Conservation (phyloP, 2,888 invertebrate species). For the Lepidocyrtinus sp. region DNA sequence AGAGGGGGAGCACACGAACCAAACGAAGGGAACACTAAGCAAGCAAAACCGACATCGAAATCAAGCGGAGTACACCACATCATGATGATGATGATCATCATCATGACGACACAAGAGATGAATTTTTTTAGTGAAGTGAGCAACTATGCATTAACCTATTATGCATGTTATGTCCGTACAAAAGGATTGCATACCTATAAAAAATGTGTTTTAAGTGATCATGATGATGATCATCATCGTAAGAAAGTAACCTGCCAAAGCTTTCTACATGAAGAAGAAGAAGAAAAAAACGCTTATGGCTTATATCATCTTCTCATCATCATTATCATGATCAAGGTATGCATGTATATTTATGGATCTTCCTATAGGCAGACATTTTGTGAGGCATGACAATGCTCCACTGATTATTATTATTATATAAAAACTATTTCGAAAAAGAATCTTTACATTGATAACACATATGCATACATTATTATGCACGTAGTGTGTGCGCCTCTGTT, state of each 20-base stretch:
- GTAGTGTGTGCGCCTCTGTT: slow-evolving; percentile 20
- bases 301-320: slow-evolving; percentile 9
- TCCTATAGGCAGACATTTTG: slow-evolving; percentile 6
- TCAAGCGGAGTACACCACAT: slow-evolving; percentile 56
- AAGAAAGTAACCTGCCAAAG: slow-evolving; percentile 54
- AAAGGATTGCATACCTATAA: slow-evolving; percentile 28
- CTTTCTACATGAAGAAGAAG: slow-evolving; percentile 9
- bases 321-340: slow-evolving; percentile 11
- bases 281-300: slow-evolving; percentile 10
- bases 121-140: slow-evolving; percentile 37
- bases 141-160: slow-evolving; percentile 35
- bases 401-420: slow-evolving; percentile 41
- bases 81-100: slow-evolving; percentile 23
- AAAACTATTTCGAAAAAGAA: slow-evolving; percentile 24
- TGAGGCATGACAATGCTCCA: slow-evolving; percentile 23
- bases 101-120: slow-evolving; percentile 48
- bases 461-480: too few relatives aligned
- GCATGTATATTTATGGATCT: slow-evolving; percentile 14
- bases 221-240: slow-evolving; percentile 27
- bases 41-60: slow-evolving; percentile 58
- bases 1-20: slow-evolving; percentile 55
- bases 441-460: too few relatives aligned
- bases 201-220: slow-evolving; percentile 33
- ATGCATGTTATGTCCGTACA: slow-evolving; percentile 25
- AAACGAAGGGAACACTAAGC: slow-evolving; percentile 20